Evolutionary conservation across 2,888 invertebrate genomes (phyloP), one percentile per base, ranked within the genome.

Genomic region (Ichneumoninae sp.): DNA sequence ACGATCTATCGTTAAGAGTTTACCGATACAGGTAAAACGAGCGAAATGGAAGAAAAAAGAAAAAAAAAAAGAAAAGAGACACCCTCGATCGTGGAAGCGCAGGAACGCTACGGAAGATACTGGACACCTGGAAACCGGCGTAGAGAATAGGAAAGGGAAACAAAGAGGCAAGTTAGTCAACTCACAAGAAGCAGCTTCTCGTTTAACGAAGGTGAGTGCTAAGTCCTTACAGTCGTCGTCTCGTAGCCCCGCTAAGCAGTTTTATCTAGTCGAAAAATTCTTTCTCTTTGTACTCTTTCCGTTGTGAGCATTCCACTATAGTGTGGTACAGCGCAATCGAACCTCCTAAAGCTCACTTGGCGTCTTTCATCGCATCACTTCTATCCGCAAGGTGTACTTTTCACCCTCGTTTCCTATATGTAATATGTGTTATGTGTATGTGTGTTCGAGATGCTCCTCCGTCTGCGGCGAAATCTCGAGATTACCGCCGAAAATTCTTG

Each of bases 401-500:
- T n/a, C 62, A 52, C 40, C 47, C 50, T 75, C 65, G 50, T 60
- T 66, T 70, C 70, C 44, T 33, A 60, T 60, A 68, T 62, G 40
- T 72, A 82, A 78, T 78, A 69, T 68, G n/a, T 47, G 60, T 82
- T 72, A 77, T 77, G 40, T 36, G 50, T 40, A n/a, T 36, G 71
- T 72, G 57, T 65, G 54, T 16, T 52, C 52, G 47, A 60, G 44
- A 19, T 36, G 65, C 71, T 44, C 57, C 70, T 65, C 75, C 76
- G 52, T 75, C 65, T 40, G 54, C 65, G 62, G 62, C 19, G 70
- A 74, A 87, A 87, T 86, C 80, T 80, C 75, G 57, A 86, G 86
- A 89, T 88, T 88, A 86, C 87, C 50, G 52, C 33, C 40, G 76
- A 52, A 84, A 86, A 88, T 88, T 86, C 85, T 71, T 86, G 70